A percentile compares a stretch with the other conserved stretches of the same genome.
Conservation (phyloP, 1,140 invertebrate genomes). For the Lanistes nyassanus region DNA sequence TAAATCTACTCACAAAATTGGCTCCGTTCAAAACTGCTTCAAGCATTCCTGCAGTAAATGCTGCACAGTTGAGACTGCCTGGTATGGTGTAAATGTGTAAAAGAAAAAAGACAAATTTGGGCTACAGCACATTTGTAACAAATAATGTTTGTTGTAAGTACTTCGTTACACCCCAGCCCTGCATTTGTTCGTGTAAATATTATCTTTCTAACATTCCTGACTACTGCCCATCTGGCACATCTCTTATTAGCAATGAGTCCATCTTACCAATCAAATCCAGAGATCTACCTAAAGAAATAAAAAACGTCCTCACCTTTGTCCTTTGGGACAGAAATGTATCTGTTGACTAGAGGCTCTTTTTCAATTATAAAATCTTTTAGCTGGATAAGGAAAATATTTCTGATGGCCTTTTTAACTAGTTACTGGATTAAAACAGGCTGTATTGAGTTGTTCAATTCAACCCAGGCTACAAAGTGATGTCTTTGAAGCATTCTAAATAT, state of each 20-base stretch:
- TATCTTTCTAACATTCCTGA: no score
- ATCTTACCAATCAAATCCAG: no score
- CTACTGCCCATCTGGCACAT: no score
- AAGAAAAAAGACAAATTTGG: background rate
- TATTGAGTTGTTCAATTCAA: no score
- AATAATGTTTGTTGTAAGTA: no score
- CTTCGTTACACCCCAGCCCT: no score
- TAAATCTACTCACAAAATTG: slow-evolving; percentile 86
- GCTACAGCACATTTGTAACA: background rate
- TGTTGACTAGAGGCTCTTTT: slow-evolving; percentile 96
- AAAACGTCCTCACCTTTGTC: slow-evolving; percentile 87
- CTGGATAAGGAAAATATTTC: slow-evolving; percentile 32
- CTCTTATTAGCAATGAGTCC: no score
- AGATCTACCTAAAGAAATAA: no score
- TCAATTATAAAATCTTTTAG: slow-evolving; percentile 92
- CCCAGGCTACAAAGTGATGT: no score
- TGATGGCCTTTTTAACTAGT: background rate
- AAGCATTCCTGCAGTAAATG: slow-evolving; percentile 97
- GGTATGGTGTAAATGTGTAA: slow-evolving; percentile 2
- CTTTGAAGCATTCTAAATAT: no score
- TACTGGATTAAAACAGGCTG: background rate
- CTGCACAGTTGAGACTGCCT: slow-evolving; percentile 93
- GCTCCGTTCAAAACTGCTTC: slow-evolving; percentile 94
- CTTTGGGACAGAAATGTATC: slow-evolving; percentile 97
- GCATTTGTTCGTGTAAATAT: no score